These are phyloP conservation scores for Hiodon tergisus DNA, from an alignment of 2,113 vertebrate species.

Conservation along the genomic window DNA sequence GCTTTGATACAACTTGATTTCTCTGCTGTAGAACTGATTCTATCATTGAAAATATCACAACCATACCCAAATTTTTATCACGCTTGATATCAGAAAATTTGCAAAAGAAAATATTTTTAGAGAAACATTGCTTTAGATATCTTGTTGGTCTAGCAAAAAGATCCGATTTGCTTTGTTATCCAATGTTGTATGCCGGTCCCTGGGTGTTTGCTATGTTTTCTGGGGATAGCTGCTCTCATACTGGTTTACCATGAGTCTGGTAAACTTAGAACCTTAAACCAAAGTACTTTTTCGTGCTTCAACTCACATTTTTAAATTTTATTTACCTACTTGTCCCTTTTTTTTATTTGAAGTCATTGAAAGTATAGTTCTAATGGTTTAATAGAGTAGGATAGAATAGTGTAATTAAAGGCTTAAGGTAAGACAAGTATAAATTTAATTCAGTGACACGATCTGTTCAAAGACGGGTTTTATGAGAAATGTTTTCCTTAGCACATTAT, in stretches of 20 bases:
- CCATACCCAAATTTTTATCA: neutral
- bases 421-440: neutral
- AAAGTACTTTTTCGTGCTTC: constrained; percentile 1
- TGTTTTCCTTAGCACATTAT: neutral
- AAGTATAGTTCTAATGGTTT: neutral
- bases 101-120: neutral
- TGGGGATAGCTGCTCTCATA: neutral
- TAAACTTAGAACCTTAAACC: neutral
- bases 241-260: neutral
- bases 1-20: neutral
- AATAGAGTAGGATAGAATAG: constrained; percentile 1
- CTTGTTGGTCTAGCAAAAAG: too few relatives aligned
- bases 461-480: neutral
- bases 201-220: neutral
- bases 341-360: neutral
- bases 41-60: neutral
- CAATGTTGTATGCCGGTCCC: too few relatives aligned
- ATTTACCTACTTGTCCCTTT: neutral
- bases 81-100: too few relatives aligned
- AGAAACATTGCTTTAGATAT: neutral
- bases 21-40: neutral
- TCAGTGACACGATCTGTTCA: neutral
- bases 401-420: neutral
- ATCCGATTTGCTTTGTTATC: too few relatives aligned
- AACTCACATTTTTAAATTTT: neutral